Evolutionary conservation across 2,797 vertebrate genomes (phyloP), one percentile per base, ranked within the genome.

Genomic region (Pitangus sulphuratus): DNA sequence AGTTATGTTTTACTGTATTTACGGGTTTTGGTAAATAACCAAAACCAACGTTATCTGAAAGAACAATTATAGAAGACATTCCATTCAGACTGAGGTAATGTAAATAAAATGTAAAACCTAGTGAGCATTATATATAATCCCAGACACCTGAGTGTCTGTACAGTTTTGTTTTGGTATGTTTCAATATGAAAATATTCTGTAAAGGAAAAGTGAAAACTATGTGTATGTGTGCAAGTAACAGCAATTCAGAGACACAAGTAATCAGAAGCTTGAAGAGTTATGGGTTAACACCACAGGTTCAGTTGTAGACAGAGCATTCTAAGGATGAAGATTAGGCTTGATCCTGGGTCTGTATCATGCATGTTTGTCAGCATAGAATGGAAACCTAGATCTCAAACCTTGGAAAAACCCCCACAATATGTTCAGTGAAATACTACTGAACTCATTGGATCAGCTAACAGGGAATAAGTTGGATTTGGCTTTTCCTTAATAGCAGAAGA

Each of bases 351-450:
- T 69, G 7, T 48, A 21, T 31, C 33, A 6, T 24, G 39, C 33
- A 20, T 77, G 9, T 40, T 69, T 80, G 47, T 86, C 56, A 45
- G 11, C 48, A 16, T 4, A 53, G 31, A 53, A 25, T 53, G 33
- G 45, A 61, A 39, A 13, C 39, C 39, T 39, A 39, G 39, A 39
- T 39, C 11, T 64, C 33, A 56, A 9, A 83, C 15, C n/a, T 31
- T 60, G 58, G 20, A 40, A 47, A 76, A 64, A 42, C 3, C 3
- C 2, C 5, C 15, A 6, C 2, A 2, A 1, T 61, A 24, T 31
- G 4, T 65, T 72, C 54, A 18, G 26, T 75, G 79, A 50, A 68
- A 72, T 19, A 8, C 35, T 47, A 26, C 13, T 62, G 75, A 75
- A 9, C 25, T 87, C 1, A 0, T 18, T 65, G 47, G 30, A 60